Percentiles rank a stretch among this genome's conserved stretches.
Evolutionary conservation across 2,888 invertebrate species (phyloP).

Genomic region (Thymelicus lineola): DNA sequence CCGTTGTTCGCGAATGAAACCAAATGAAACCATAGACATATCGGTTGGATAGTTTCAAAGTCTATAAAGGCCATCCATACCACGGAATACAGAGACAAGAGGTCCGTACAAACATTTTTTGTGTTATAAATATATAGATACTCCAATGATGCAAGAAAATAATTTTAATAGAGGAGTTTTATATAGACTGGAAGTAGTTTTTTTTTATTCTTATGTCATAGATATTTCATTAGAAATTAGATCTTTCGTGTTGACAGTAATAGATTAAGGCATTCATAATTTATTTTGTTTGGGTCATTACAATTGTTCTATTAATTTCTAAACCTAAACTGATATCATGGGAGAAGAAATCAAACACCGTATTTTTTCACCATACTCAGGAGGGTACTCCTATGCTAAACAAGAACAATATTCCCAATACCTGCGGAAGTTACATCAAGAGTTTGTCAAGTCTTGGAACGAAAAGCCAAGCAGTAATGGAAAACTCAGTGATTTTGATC

Average conservation of each 20-base stretch:
- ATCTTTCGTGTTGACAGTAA: not conserved
- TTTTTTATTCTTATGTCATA: no score
- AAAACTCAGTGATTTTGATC: slow-evolving; percentile 87
- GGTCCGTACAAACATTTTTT: no score
- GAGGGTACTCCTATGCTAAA: slow-evolving; percentile 63
- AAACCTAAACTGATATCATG: slow-evolving; percentile 44
- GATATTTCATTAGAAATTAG: no score
- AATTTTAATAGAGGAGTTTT: no score
- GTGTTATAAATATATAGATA: no score
- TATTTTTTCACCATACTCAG: slow-evolving; percentile 45
- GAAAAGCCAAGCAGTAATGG: slow-evolving; percentile 58
- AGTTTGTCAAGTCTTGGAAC: slow-evolving; percentile 75
- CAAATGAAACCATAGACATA: no score
- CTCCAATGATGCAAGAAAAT: no score
- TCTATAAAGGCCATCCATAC: no score
- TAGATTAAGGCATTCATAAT: not conserved
- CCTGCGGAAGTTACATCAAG: slow-evolving; percentile 64
- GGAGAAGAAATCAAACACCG: slow-evolving; percentile 51
- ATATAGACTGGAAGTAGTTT: no score
- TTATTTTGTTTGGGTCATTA: not conserved
- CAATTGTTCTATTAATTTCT: not conserved
- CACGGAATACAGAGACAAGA: no score
- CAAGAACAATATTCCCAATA: slow-evolving; percentile 70
- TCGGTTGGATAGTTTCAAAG: no score
- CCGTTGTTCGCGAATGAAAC: no score